A percentile compares a stretch with the other conserved stretches of the same genome.
Conservation (phyloP, 2,113 vertebrate genomes). For the Coryphaenoides rupestris region DNA sequence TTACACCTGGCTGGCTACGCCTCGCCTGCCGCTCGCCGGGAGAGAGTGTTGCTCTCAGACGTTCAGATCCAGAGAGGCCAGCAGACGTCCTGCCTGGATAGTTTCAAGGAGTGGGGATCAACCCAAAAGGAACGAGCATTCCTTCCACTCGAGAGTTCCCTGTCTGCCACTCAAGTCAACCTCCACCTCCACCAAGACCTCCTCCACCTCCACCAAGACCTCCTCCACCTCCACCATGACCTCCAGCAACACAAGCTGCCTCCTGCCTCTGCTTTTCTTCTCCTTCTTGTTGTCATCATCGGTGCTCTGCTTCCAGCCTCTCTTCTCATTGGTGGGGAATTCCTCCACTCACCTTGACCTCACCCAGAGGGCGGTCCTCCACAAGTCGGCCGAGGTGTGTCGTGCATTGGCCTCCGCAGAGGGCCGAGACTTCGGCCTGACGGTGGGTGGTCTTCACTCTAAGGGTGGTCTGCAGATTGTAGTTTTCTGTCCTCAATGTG, state of each 20-base stretch:
- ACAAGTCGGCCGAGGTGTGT: conserved; percentile 60
- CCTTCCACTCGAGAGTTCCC: background rate
- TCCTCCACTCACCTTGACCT: conserved; percentile 49
- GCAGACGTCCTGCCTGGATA: background rate
- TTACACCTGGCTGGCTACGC: background rate
- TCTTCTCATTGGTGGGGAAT: conserved; percentile 12
- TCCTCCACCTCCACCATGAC: conserved; percentile 9
- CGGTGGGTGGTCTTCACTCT: conserved; percentile 37
- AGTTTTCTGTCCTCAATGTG: no score
- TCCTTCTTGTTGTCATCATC: conserved; percentile 8
- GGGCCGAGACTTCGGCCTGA: conserved; percentile 47
- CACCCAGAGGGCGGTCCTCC: conserved; percentile 47
- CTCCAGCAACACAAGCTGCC: background rate
- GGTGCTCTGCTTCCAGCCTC: conserved; percentile 40
- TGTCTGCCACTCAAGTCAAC: background rate
- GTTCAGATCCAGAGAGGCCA: background rate
- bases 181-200: accelerated
- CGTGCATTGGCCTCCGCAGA: conserved; percentile 36
- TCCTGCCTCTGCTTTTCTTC: conserved; percentile 3
- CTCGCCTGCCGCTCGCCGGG: background rate
- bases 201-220: background rate
- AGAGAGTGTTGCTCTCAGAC: background rate
- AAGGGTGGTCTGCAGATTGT: no score
- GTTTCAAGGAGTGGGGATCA: background rate
- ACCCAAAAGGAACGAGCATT: background rate